Evolutionary conservation across 1,140 invertebrate genomes (phyloP), one percentile per base, ranked within the genome.

Genomic region (Aphaenogaster rudis): DNA sequence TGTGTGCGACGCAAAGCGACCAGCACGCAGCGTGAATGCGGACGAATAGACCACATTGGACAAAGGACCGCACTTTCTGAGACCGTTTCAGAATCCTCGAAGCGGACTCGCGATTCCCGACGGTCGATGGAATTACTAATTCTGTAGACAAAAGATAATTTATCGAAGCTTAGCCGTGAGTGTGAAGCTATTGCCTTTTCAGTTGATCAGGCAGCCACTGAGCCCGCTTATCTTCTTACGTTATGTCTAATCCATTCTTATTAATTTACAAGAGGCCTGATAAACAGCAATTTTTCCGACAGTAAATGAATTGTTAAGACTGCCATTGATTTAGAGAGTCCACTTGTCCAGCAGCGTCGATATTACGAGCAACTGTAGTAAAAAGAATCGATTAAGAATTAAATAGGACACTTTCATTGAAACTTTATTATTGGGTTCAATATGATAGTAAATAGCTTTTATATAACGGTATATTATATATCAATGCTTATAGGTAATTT

Each of bases 121-220:
- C 77, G 80, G 86, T 87, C 59, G 48, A 15, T 42, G 54, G 52
- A 87, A 91, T 88, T 90, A 88, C 33, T 82, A 67, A 91, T 91
- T 88, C 79, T 48, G 57, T 64, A 82, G 79, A 91, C 87, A 91
- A 91, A 89, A 78, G 90, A 39, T 91, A 86, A 91, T 91, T 91
- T 91, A 91, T 91, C 45, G 87, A 74, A 76, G 78, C 42, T 77
- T 79, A 42, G 39, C 85, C 76, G 59, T 67, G 42, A 64, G 33
- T 21, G 42, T 17, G 48, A 15, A 54, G 36, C 36, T 48, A 79
- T 88, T 86, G 33, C 71, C 72, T 71, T 87, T 88, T 63, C 54
- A 71, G 54, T 85, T 50, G 28, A 42, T 42, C 39, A 84, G 61
- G 54, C 66, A 78, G 64, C 72, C 15, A 36, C 64, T 59, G 8